These are phyloP conservation scores for Phataginus tetradactyla DNA, from an alignment of 2,797 vertebrate genomes.

Conservation along the genomic window DNA sequence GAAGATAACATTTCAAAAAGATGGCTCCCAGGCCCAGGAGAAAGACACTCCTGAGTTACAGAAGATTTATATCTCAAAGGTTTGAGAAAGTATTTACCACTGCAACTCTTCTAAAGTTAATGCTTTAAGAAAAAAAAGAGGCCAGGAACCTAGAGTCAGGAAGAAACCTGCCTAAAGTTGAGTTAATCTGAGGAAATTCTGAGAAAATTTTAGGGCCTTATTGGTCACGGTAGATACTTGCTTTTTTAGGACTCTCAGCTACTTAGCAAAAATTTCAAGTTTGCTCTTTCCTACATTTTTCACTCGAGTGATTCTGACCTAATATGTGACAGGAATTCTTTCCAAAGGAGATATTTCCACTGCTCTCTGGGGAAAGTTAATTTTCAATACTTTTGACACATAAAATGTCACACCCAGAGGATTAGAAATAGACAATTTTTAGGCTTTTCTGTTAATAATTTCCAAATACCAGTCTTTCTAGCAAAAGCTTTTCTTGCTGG, in stretches of 20 bases:
- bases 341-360: background rate
- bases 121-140: background rate
- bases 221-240: background rate
- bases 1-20: background rate
- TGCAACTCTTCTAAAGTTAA: background rate
- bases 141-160: background rate
- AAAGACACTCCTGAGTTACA: background rate
- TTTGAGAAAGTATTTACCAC: background rate
- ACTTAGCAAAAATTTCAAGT: background rate
- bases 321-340: background rate
- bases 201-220: background rate
- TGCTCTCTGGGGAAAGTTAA: background rate
- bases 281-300: background rate
- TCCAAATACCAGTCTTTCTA: background rate
- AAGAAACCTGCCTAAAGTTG: background rate
- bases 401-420: background rate
- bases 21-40: background rate
- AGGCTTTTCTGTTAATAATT: background rate
- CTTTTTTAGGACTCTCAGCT: background rate
- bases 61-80: background rate
- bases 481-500: background rate
- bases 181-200: background rate
- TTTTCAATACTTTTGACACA: constrained; percentile 35
- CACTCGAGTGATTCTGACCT: background rate
- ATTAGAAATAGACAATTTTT: background rate